These are phyloP conservation scores for Ctena decussata DNA, from an alignment of 2,888 invertebrate genomes.

Conservation along the genomic window DNA sequence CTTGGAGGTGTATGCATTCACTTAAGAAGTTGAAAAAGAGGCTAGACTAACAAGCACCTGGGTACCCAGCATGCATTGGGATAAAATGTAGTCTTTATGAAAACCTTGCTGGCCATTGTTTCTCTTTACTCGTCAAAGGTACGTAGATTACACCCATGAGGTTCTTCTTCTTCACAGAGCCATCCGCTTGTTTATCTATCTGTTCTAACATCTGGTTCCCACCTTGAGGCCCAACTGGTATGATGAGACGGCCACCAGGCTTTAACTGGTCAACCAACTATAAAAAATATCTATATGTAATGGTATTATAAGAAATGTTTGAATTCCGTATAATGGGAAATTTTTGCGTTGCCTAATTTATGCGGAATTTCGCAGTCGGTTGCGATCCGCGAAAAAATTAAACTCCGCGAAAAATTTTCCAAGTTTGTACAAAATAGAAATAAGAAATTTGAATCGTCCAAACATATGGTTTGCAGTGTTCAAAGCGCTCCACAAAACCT, in stretches of 20 bases:
- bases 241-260: constrained; percentile 95
- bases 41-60: constrained; percentile 27
- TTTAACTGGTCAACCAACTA: constrained; percentile 95
- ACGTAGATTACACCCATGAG: constrained; percentile 99
- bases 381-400: too few species aligned
- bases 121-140: constrained; percentile 95
- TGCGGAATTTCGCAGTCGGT: too few species aligned
- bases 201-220: constrained; percentile 94
- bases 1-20: too few species aligned
- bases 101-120: constrained; percentile 90
- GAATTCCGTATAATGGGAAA: too few species aligned
- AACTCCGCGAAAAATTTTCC: too few species aligned
- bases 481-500: too few species aligned
- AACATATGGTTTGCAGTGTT: too few species aligned
- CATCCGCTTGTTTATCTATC: constrained; percentile 95
- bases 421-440: too few species aligned
- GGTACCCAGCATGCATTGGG: constrained; percentile 49
- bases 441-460: too few species aligned
- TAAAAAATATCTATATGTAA: too few species aligned
- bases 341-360: too few species aligned
- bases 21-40: not conserved
- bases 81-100: constrained; percentile 66
- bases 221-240: constrained; percentile 92
- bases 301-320: too few species aligned
- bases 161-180: constrained; percentile 91